Evolutionary conservation across 2,888 invertebrate genomes (phyloP), one percentile per base, ranked within the genome.

Genomic region (Augiades crinisus): DNA sequence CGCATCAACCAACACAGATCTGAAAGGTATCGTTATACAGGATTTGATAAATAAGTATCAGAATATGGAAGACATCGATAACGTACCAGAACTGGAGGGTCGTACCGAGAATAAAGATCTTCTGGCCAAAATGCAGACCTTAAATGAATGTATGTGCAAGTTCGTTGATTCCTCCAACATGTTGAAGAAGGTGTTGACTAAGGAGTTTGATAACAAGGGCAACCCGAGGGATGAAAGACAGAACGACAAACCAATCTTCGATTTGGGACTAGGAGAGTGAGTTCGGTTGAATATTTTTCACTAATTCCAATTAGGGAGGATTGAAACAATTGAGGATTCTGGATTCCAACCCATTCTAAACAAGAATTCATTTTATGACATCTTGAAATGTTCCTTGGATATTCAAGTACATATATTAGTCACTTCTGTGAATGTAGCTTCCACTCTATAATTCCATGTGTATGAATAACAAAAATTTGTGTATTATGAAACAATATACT

Each of bases 61-160:
- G 6, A 64, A 69, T 47, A 68, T 78, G 0, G 68, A 75, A 0
- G 69, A 67, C 13, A 77, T 82, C 2, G 78, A 83, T 14, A 76
- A 72, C n/a, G 12, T 81, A 10, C 67, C 78, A 2, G 75, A 71
- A 2, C 55, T 34, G 3, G 17, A 49, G 6, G 12, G 6, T 10
- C 30, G 19, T 10, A 21, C 12, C 34, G 40, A 17, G 17, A 70
- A 77, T 5, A 75, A 72, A 10, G 66, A 75, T 8, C 70, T 75
- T 1, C 61, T 84, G 34, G 51, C 56, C 0, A 89, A 87, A 58
- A 86, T 89, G 81, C 72, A 81, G 51, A 74, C 72, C 0, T 27
- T 88, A 1, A 84, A 81, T 16, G 79, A 85, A 5, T 85, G 70
- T 10, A 89, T 89, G 88, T 81, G 80, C 56, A 83, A 81, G 58